Evolutionary conservation across 1,140 invertebrate genomes (phyloP), one percentile per base, ranked within the genome.

Genomic region (Cydia pomonella): DNA sequence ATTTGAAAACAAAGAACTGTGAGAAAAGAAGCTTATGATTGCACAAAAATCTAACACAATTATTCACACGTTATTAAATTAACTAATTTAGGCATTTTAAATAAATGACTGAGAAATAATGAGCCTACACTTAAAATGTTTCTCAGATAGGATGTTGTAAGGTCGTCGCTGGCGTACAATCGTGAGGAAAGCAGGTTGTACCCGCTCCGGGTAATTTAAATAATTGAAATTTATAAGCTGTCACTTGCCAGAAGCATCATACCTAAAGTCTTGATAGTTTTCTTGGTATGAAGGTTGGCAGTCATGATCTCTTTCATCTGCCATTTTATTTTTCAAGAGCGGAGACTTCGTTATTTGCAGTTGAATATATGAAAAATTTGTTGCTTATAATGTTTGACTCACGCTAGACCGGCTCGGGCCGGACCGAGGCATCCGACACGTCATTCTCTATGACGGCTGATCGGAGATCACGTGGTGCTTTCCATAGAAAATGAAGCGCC

Each of bases 41-140:
- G 64, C 64, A 38, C 21, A 59, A 59, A 59, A 18, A 59, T 23
- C 53, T 59, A 50, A 50, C 16, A 50, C 47, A 50, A 1, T 27
- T 63, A 66, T 69, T 69, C 64, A 69, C 64, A 69, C 33, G 29
- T 69, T 69, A 69, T 69, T 69, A 69, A 69, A 69, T 69, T 69
- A 69, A 10, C 64, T 69, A 33, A 69, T 69, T 69, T 33, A 38
- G 27, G 29, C 29, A 38, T 38, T 18, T 69, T 33, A 29, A 41
- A 59, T 59, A 59, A 38, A 69, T 33, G 16, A 41, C 29, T 69
- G 64, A 69, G 53, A 59, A 18, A 59, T 59, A 59, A 59, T 59
- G 21, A 59, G 53, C 21, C 53, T 2, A 18, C 50, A 53, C 7
- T 21, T 53, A 59, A 59, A 10, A 12, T 59, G 21, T 59, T 59